Conservation (phyloP, 2,888 invertebrate species). For the Ariolimax columbianus region DNA sequence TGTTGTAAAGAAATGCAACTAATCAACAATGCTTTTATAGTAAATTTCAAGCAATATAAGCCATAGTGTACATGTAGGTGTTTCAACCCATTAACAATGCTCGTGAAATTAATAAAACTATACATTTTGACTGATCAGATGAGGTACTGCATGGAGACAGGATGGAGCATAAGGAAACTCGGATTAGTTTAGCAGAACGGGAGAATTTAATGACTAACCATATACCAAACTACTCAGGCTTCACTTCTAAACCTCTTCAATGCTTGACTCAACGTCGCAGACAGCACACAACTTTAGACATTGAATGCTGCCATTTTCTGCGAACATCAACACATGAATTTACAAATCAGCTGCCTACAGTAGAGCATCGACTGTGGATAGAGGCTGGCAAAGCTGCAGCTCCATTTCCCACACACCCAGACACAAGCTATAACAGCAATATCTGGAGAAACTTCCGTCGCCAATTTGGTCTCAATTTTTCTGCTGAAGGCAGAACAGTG, state of each 20-base stretch:
- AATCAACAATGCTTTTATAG: no score
- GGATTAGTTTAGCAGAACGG: conserved; percentile 73
- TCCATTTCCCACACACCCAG: conserved; percentile 70
- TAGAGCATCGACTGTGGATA: conserved; percentile 75
- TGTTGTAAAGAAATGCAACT: neutral
- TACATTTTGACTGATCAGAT: no score
- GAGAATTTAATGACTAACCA: conserved; percentile 68
- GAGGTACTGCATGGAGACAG: neutral
- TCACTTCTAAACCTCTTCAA: conserved; percentile 73
- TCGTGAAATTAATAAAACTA: neutral
- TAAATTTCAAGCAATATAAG: no score
- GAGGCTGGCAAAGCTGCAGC: conserved; percentile 77
- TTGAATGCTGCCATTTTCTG: conserved; percentile 76
- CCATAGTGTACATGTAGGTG: no score
- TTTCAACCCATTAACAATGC: no score
- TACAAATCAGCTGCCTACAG: conserved; percentile 64
- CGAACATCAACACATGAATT: conserved; percentile 65
- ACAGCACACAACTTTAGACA: conserved; percentile 71
- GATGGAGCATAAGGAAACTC: conserved; percentile 45
- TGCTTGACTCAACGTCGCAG: conserved; percentile 64
- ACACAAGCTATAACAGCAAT: conserved; percentile 76
- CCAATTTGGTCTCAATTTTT: conserved; percentile 71
- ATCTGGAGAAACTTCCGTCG: conserved; percentile 77
- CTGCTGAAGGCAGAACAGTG: conserved; percentile 70
- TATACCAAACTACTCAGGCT: conserved; percentile 69